phyloP scores from a whole-genome alignment of 2,888 invertebrate species.

The Drosophila recens region DNA sequence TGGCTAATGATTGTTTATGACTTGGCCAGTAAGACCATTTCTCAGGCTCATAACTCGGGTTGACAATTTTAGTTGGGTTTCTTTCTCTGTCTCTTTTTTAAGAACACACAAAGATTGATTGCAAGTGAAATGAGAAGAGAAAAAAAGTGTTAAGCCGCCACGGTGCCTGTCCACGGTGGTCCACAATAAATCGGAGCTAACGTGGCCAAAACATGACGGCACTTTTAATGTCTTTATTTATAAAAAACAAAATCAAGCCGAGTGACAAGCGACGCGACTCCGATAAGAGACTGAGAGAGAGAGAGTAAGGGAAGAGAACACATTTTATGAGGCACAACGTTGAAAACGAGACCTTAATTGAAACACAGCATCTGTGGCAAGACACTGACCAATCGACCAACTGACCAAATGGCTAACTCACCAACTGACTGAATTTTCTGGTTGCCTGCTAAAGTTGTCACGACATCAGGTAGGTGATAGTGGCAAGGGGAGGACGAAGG shows the following conservation, averaged over 20 bases:
- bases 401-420: slow-evolving; percentile 10
- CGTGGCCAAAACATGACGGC: slow-evolving; percentile 69
- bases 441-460: slow-evolving; percentile 22
- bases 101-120: slow-evolving; percentile 66
- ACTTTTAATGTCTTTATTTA: slow-evolving; percentile 80
- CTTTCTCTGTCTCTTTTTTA: background rate
- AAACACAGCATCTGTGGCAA: slow-evolving; percentile 38
- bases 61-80: slow-evolving; percentile 36
- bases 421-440: slow-evolving; percentile 11
- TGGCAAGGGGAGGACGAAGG: background rate
- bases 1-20: slow-evolving; percentile 77
- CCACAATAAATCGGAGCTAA: slow-evolving; percentile 72
- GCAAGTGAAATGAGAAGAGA: slow-evolving; percentile 66
- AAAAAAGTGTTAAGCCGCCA: slow-evolving; percentile 77
- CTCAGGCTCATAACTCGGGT: slow-evolving; percentile 71
- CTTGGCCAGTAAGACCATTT: slow-evolving; percentile 55
- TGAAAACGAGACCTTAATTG: slow-evolving; percentile 45
- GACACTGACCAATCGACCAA: slow-evolving; percentile 8
- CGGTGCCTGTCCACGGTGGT: slow-evolving; percentile 67
- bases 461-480: background rate
- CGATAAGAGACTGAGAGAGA: slow-evolving; percentile 66
- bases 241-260: slow-evolving; percentile 76
- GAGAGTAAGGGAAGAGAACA: slow-evolving; percentile 33
- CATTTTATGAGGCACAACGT: slow-evolving; percentile 51
- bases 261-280: slow-evolving; percentile 66